Percentiles rank a stretch among this genome's conserved stretches.
phyloP scores from a whole-genome alignment of 2,113 vertebrate species.

The Papio anubis region DNA sequence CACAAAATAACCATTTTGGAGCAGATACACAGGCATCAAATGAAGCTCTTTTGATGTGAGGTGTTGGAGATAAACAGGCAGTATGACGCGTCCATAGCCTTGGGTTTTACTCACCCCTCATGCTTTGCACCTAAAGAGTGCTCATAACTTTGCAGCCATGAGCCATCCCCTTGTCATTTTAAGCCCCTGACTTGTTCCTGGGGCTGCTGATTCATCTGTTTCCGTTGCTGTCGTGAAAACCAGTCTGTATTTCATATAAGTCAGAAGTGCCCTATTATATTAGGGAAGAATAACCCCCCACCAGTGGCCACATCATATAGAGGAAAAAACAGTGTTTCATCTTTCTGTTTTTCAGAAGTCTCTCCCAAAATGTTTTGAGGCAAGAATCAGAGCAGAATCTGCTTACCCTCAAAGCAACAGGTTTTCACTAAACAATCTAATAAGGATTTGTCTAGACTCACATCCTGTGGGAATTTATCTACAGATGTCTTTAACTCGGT shows the following conservation, averaged over 20 bases:
- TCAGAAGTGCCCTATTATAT: neutral
- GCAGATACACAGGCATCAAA: neutral
- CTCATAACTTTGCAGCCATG: neutral
- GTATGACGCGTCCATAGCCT: neutral
- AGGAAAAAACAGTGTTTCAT: neutral
- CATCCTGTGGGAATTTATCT: conserved; percentile 35
- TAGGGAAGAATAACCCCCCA: neutral
- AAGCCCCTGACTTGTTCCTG: neutral
- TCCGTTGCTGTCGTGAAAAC: neutral
- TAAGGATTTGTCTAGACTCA: conserved; percentile 27
- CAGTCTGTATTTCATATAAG: neutral
- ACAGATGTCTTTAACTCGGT: conserved; percentile 31
- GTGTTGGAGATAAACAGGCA: neutral
- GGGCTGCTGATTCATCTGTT: neutral
- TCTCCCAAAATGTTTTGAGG: neutral
- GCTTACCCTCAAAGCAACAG: neutral
- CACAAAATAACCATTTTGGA: no score
- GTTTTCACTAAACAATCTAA: neutral
- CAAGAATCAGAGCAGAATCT: conserved; percentile 25
- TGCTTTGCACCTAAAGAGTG: neutral
- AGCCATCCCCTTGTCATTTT: neutral
- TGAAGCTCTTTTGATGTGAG: neutral
- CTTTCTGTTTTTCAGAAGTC: conserved; percentile 27
- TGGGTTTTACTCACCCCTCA: neutral
- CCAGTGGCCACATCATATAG: neutral